phyloP scores from a whole-genome alignment of 1,140 invertebrate species.

The Ceratina australensis region DNA sequence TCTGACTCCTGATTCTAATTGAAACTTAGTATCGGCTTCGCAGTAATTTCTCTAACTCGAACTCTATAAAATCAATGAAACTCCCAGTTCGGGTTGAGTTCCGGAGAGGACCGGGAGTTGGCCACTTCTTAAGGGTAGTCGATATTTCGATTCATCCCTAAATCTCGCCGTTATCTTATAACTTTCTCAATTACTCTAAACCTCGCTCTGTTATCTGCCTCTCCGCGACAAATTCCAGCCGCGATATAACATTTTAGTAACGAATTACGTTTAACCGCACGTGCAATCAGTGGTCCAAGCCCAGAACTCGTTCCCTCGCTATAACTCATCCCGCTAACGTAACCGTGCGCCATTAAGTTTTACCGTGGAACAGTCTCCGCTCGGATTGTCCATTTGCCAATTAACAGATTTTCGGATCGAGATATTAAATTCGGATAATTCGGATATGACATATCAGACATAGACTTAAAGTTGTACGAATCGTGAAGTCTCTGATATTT shows the following conservation, averaged over 20 bases:
- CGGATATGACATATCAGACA: not conserved
- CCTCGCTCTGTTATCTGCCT: not conserved
- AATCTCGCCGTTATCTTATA: not conserved
- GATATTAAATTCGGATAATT: not conserved
- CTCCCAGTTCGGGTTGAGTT: constrained; percentile 1
- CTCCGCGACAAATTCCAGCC: not conserved
- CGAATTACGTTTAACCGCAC: not conserved
- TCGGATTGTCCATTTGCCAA: constrained; percentile 7
- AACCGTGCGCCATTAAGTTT: constrained; percentile 7
- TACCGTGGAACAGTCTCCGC: not conserved
- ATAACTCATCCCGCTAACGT: not conserved
- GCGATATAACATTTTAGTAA: not conserved
- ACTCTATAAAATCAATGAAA: constrained; percentile 13
- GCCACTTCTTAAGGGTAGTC: not conserved
- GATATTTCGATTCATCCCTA: constrained; percentile 3
- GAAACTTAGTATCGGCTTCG: not conserved
- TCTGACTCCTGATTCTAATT: constrained; percentile 5
- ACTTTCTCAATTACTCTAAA: constrained; percentile 13
- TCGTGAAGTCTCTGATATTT: no score
- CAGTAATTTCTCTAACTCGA: not conserved
- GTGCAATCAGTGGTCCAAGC: not conserved
- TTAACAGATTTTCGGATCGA: not conserved
- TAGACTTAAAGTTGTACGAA: no score
- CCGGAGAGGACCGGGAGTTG: not conserved
- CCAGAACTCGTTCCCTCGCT: not conserved